A percentile compares a stretch with the other conserved stretches of the same genome.
Evolutionary conservation across 1,140 invertebrate species (phyloP).

Genomic region (Hydropsyche tenuis): DNA sequence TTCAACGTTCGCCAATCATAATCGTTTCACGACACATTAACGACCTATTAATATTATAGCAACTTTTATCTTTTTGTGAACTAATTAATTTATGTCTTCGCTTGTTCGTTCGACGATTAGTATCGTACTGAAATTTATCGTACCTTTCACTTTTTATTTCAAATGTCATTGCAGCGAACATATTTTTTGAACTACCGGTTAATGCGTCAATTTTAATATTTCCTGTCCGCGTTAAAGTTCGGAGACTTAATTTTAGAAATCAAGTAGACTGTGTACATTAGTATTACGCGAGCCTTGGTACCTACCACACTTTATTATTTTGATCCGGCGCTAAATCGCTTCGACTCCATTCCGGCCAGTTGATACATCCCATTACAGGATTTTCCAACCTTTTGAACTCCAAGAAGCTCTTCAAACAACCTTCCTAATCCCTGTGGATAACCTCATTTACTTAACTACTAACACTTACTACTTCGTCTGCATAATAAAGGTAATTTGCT

Average conservation of each 20-base stretch:
- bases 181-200: too few species aligned
- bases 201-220: too few species aligned
- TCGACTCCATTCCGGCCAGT: too few species aligned
- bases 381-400: slow-evolving; percentile 28
- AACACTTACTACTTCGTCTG: slow-evolving; percentile 12
- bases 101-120: background rate
- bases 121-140: slow-evolving; percentile 7
- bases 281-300: too few species aligned
- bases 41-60: background rate
- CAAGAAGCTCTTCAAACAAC: slow-evolving; percentile 27
- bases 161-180: background rate
- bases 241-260: too few species aligned
- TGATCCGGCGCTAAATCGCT: too few species aligned
- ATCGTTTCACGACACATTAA: background rate
- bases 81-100: slow-evolving; percentile 19
- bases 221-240: too few species aligned
- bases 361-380: slow-evolving; percentile 18
- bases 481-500: slow-evolving; percentile 20
- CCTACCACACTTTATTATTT: too few species aligned
- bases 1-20: background rate
- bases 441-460: slow-evolving; percentile 27
- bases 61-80: slow-evolving; percentile 5
- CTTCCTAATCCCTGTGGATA: slow-evolving; percentile 21
- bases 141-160: slow-evolving; percentile 24
- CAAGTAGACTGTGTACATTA: too few species aligned